Percentiles rank a stretch among this genome's conserved stretches.
phyloP scores from a whole-genome alignment of 2,113 vertebrate species.

The Cichladusa arquata region DNA sequence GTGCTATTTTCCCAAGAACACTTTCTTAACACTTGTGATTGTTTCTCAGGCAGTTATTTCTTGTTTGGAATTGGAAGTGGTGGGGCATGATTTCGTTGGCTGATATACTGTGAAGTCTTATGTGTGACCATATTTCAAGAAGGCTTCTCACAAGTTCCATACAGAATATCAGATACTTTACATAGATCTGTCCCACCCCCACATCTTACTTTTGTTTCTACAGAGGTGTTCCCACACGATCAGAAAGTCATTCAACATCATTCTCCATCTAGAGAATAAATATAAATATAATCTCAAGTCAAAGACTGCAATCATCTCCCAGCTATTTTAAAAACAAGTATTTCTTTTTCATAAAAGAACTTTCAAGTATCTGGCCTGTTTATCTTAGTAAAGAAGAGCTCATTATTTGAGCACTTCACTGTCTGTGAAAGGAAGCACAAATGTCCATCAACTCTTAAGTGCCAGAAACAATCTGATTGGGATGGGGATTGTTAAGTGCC shows the following conservation, averaged over 20 bases:
- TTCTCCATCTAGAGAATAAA: neutral
- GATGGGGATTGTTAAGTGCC: neutral
- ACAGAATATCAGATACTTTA: neutral
- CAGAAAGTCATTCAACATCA: neutral
- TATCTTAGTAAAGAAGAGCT: slow-evolving; percentile 33
- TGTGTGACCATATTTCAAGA: neutral
- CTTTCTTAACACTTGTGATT: neutral
- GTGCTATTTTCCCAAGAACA: neutral
- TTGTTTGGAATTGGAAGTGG: neutral
- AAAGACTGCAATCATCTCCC: neutral
- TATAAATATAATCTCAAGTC: neutral
- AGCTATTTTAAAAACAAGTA: slow-evolving; percentile 31
- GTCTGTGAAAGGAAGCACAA: neutral
- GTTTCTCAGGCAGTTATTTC: neutral
- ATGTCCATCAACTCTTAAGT: neutral
- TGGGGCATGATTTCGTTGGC: neutral
- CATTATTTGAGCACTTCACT: neutral
- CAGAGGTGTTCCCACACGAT: neutral
- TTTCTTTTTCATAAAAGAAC: slow-evolving; percentile 32
- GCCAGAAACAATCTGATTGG: neutral
- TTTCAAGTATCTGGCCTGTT: neutral
- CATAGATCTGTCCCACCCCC: neutral
- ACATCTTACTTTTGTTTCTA: neutral
- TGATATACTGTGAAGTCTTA: neutral
- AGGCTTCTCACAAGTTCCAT: neutral